Percentiles rank a stretch among this genome's conserved stretches.
Evolutionary conservation across 2,797 vertebrate genomes (phyloP).

Genomic region (Rhincodon typus): DNA sequence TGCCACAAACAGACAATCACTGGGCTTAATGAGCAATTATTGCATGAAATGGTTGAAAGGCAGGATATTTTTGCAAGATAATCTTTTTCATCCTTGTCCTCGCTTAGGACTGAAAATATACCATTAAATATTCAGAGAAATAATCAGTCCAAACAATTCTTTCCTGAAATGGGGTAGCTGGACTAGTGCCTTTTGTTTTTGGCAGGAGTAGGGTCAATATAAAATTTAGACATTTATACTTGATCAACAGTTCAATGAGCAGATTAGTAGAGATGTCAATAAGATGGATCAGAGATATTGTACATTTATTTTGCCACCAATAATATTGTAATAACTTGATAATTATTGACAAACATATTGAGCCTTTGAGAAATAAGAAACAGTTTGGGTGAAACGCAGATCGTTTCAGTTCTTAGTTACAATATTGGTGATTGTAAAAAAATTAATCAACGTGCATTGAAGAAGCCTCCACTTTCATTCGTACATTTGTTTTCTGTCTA

Average conservation of each 20-base stretch:
- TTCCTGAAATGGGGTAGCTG: not conserved
- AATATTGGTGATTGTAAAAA: not conserved
- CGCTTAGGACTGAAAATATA: not conserved
- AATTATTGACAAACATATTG: constrained; percentile 6
- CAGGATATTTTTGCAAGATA: not conserved
- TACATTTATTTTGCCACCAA: not conserved
- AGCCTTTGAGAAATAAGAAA: not conserved
- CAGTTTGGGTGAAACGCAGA: not conserved
- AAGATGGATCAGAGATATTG: not conserved
- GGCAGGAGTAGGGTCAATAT: not conserved
- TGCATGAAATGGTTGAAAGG: not conserved
- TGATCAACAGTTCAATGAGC: constrained; percentile 12
- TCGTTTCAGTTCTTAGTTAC: not conserved
- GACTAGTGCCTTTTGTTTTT: not conserved
- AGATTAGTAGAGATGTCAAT: constrained; percentile 17
- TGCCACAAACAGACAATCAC: not conserved
- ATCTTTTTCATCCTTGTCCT: not conserved
- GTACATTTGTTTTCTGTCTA: not conserved
- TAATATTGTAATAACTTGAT: constrained; percentile 23
- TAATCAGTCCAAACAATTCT: not conserved
- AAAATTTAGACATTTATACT: not conserved
- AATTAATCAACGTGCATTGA: not conserved
- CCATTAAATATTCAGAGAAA: not conserved
- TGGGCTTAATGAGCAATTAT: not conserved
- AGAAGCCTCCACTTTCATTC: not conserved